Base-by-base conservation (phyloP, 30 jellyfish, hydroid and myxozoan genomes). In the Rhopilema esculentum region DNA sequence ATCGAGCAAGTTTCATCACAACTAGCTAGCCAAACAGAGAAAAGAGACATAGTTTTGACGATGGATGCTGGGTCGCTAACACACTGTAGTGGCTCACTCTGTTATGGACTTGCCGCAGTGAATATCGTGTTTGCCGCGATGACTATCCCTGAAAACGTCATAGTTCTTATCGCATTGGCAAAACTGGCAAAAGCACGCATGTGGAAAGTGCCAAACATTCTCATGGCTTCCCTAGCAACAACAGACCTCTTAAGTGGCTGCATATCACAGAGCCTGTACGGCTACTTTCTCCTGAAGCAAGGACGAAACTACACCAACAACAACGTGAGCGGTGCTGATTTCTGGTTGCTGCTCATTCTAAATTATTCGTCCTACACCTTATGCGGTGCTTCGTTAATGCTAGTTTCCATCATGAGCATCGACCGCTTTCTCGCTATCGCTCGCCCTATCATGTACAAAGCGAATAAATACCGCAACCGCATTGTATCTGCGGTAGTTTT, bases 191-290 rank as follows among this genome's bases (percentile, higher is more conserved):
- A 64, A 27, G 68, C 70, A 20, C 27, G 72, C 22, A 25, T 57
- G 26, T 85, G 94, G 94, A 85, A 85, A 32, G 79, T 85, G 0
- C 88, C 94, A 8, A 85, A 85, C 57, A 33, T 85, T 22, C 94
- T 85, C 23, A 85, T 74, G 94, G 94, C 88, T 0, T 64, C 94
- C 0, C 40, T 85, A 22, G 94, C 94, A 17, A 85, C 84, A 20
- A 85, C 94, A 8, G 94, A 85, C 28, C 82, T 85, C 63, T 88
- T 85, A 0, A 85, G 94, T 40, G 94, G 94, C 29, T 73, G 88
- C 85, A 75, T 85, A 26, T 73, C 94, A 29, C 94, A 85, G 69
- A 85, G 94, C 63, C 69, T 85, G 75, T 85, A 85, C 52, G 94
- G 88, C 16, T 85, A 85, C 70, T 85, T 85, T 49, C 68, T 85